Base-by-base conservation (phyloP, 1,140 invertebrate species). In the Zaprionus ghesquierei region DNA sequence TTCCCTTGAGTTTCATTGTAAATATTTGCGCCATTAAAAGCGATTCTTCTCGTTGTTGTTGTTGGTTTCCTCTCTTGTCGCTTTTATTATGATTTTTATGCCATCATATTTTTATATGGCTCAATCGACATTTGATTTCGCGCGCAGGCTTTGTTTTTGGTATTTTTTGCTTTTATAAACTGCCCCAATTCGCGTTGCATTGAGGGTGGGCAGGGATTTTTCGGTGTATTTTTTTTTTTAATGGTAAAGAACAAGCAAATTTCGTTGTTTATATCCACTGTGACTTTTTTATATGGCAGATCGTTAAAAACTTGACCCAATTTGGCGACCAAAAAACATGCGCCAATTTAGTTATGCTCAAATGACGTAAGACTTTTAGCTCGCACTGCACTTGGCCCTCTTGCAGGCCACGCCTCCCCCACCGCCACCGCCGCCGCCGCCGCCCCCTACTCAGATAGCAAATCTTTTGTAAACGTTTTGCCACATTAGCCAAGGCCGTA, bases 401-500 rank as follows among this genome's bases (percentile, higher is more conserved):
- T 35, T 27, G 41, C 10, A 29, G 9, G 9, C 12, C 50, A 29
- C 49, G 20, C 60, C 31, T 22, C 29, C 35, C 9, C 4, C 44
- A 8, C 27, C 25, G n/a, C 25, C 3, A 2, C 25, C 18, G n/a
- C 4, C 44, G 6, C 27, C 25, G n/a, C 25, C 3, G 0, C 25
- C 18, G n/a, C n/a, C 1, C 56, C 10, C 18, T 29, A 1, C 5
- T 27, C 15, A 23, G 49, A 51, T 46, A 23, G 49, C 8, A 53
- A 35, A 35, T 68, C 65, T 62, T 61, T 69, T 69, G 69, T 74
- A 62, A 62, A 56, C 33, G 41, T 69, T 69, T 58, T 54, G 51
- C n/a, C n/a, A n/a, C n/a, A n/a, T 69, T 62, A 73, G 61, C 68
- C 81, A 84, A 85, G 80, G 80, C 81, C 79, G 72, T 84, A 65